A percentile compares a stretch with the other conserved stretches of the same genome.
Conservation (phyloP, 1,140 invertebrate species). For the Chionoecetes opilio region DNA sequence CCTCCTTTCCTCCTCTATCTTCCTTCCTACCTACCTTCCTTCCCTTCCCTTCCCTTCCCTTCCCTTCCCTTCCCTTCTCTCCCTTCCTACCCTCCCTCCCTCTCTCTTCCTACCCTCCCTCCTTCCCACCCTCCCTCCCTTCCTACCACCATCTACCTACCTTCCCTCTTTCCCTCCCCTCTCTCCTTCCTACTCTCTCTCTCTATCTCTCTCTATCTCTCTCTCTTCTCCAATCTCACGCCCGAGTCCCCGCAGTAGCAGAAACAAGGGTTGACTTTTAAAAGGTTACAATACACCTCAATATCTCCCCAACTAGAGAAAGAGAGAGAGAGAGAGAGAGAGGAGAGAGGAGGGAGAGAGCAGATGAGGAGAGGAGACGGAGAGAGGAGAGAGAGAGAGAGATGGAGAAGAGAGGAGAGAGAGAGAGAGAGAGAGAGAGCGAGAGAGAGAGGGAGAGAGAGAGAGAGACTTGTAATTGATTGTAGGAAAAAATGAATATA, state of each 20-base stretch:
- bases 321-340: neutral
- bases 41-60: neutral
- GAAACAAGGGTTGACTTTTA: neutral
- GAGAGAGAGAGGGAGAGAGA: too few species aligned
- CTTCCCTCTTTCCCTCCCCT: neutral
- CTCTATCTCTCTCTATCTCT: neutral
- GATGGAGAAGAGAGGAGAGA: neutral
- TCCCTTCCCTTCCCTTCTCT: neutral
- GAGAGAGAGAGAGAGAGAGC: too few species aligned
- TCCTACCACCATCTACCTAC: too few species aligned
- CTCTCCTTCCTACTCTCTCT: neutral
- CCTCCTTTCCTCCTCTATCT: neutral
- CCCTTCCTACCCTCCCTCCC: neutral
- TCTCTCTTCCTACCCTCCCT: too few species aligned
- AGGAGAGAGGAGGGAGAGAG: neutral
- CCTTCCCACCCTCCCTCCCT: too few species aligned
- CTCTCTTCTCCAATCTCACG: neutral
- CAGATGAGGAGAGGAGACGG: neutral
- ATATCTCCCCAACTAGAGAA: neutral
- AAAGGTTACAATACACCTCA: slow-evolving; percentile 19
- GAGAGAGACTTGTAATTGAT: too few species aligned
- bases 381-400: slow-evolving; percentile 19
- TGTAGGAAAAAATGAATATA: too few species aligned
- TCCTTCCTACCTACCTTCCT: neutral
- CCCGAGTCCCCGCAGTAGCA: neutral